Conservation (phyloP, 1,140 invertebrate genomes). For the Penaeus vannamei region DNA sequence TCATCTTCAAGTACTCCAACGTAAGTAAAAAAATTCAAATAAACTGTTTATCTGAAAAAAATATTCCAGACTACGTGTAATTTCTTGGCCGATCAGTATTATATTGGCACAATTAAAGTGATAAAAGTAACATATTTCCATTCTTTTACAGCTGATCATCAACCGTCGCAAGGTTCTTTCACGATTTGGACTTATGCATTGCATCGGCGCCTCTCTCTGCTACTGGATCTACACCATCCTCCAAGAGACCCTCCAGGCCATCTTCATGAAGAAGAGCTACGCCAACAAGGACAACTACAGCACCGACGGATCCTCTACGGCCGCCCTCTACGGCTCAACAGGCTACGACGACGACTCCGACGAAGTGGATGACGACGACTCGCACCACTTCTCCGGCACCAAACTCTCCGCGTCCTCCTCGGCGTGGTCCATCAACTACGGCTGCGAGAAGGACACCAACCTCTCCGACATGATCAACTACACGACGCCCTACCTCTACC, state of each 20-base stretch:
- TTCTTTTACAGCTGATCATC: slow-evolving; percentile 76
- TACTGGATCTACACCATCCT: slow-evolving; percentile 83
- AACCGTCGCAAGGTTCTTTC: slow-evolving; percentile 76
- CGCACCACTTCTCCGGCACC: slow-evolving; percentile 5
- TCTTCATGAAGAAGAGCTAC: slow-evolving; percentile 55
- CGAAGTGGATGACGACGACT: slow-evolving; percentile 58
- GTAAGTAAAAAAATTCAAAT: slow-evolving; percentile 72
- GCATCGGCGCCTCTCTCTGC: slow-evolving; percentile 80
- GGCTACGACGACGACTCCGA: slow-evolving; percentile 53
- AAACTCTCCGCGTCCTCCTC: slow-evolving; percentile 28
- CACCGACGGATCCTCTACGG: slow-evolving; percentile 5
- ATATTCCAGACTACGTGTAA: background rate
- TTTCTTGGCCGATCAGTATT: no score
- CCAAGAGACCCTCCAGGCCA: slow-evolving; percentile 77
- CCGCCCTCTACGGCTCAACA: background rate
- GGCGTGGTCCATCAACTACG: slow-evolving; percentile 65
- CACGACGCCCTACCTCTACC: slow-evolving; percentile 81
- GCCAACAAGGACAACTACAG: slow-evolving; percentile 9
- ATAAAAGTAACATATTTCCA: slow-evolving; percentile 4
- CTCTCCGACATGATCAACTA: slow-evolving; percentile 74
- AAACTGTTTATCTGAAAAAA: no score
- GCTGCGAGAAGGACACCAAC: slow-evolving; percentile 68
- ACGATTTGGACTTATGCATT: slow-evolving; percentile 83
- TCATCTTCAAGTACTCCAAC: slow-evolving; percentile 85
- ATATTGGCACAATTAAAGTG: background rate